phyloP scores from a whole-genome alignment of 2,888 invertebrate species.

The Cataglyphis cursor region DNA sequence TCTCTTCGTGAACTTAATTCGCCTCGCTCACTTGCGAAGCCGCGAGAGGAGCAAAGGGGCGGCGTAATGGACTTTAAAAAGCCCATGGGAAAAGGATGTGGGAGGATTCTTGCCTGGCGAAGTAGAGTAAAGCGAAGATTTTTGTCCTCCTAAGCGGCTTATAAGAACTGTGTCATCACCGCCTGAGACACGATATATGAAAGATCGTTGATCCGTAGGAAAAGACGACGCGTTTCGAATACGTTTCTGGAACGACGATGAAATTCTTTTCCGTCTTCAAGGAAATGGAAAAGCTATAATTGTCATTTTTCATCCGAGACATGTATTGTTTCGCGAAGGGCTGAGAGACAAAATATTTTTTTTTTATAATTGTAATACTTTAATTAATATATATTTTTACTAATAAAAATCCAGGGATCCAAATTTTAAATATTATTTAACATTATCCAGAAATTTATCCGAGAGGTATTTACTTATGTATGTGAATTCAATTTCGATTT shows the following conservation, averaged over 20 bases:
- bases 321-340: background rate
- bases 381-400: background rate
- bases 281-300: background rate
- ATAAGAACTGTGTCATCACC: slow-evolving; percentile 22
- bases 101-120: slow-evolving; percentile 44
- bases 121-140: slow-evolving; percentile 45
- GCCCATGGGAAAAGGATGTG: slow-evolving; percentile 34
- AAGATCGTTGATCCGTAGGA: slow-evolving; percentile 23
- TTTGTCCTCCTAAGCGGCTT: slow-evolving; percentile 68
- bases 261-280: background rate
- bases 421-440: background rate
- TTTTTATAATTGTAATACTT: background rate
- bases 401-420: background rate
- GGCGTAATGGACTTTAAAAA: slow-evolving; percentile 66
- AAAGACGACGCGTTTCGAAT: slow-evolving; percentile 5
- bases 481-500: background rate
- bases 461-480: background rate
- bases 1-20: slow-evolving; percentile 59
- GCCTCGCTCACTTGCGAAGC: slow-evolving; percentile 26
- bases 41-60: slow-evolving; percentile 28
- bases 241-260: background rate
- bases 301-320: background rate
- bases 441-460: background rate
- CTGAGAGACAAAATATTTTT: background rate
- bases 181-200: slow-evolving; percentile 20